Conservation (phyloP, 2,888 invertebrate genomes). For the Synanthedon formicaeformis region DNA sequence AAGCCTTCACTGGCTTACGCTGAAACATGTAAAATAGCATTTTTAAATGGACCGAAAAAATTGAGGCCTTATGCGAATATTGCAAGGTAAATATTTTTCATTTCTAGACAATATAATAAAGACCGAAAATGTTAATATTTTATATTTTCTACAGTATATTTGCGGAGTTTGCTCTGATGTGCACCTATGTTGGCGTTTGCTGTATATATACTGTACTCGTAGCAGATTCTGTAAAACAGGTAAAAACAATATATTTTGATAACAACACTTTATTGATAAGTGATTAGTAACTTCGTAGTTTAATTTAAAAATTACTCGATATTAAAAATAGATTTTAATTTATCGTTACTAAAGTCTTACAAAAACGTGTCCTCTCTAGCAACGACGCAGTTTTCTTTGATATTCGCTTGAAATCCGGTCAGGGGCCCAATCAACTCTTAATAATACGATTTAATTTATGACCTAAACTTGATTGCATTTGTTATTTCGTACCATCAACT, state of each 20-base stretch:
- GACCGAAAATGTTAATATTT: not conserved
- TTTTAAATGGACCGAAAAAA: conserved; percentile 68
- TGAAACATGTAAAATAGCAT: conserved; percentile 72
- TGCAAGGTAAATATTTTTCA: conserved; percentile 50
- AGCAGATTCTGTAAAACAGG: conserved; percentile 76
- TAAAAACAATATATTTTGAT: conserved; percentile 19
- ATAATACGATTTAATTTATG: no score
- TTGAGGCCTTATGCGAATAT: conserved; percentile 52
- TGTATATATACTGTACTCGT: conserved; percentile 85
- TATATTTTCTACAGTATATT: conserved; percentile 39
- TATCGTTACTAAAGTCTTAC: no score
- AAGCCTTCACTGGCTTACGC: conserved; percentile 71
- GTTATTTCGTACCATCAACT: no score
- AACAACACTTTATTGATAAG: no score
- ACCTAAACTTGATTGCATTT: no score
- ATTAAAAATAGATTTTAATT: no score
- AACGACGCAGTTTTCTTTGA: no score
- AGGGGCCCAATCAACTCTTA: no score
- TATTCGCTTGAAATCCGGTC: no score
- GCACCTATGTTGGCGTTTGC: conserved; percentile 77
- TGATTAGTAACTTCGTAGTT: no score
- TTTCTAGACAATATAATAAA: not conserved
- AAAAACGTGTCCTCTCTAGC: no score
- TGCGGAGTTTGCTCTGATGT: conserved; percentile 74
- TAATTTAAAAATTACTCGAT: no score